phyloP scores from a whole-genome alignment of 2,888 invertebrate genomes.

The Prosopocoilus inquinatus region DNA sequence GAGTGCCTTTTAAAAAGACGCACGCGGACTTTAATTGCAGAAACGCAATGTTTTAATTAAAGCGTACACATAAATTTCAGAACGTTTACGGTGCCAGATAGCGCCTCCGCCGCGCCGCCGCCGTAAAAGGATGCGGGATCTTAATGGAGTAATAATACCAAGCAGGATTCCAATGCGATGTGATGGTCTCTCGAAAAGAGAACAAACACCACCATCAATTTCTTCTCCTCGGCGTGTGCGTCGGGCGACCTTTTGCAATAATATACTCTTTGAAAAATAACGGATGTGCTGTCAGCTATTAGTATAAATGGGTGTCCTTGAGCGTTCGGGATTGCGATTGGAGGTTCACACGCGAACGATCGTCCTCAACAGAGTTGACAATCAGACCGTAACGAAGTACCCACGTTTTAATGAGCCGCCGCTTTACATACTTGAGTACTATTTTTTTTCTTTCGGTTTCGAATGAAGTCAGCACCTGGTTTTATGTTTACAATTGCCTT shows the following conservation, averaged over 20 bases:
- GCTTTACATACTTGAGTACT: too few species aligned
- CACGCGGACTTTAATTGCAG: too few species aligned
- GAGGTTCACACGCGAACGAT: not conserved
- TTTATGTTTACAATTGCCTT: too few species aligned
- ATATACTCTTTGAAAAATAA: not conserved
- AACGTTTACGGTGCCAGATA: too few species aligned
- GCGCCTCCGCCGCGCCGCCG: too few species aligned
- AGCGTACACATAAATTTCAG: too few species aligned
- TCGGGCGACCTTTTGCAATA: not conserved
- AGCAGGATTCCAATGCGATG: not conserved
- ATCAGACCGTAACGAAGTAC: conserved; percentile 16
- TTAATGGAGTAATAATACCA: not conserved
- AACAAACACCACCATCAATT: conserved; percentile 2
- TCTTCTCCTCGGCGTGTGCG: not conserved
- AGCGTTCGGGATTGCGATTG: conserved; percentile 1
- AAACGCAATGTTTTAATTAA: too few species aligned
- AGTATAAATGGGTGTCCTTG: conserved; percentile 1
- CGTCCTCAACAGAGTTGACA: conserved; percentile 20
- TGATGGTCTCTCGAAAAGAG: not conserved
- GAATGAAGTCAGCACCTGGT: too few species aligned
- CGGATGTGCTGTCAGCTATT: not conserved
- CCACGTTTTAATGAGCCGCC: not conserved
- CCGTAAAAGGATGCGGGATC: not conserved
- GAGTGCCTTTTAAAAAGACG: too few species aligned
- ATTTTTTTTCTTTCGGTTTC: too few species aligned